Base-by-base conservation (phyloP, 64 coral and sea anemone species). In the Dendrophyllia cribrosa region DNA sequence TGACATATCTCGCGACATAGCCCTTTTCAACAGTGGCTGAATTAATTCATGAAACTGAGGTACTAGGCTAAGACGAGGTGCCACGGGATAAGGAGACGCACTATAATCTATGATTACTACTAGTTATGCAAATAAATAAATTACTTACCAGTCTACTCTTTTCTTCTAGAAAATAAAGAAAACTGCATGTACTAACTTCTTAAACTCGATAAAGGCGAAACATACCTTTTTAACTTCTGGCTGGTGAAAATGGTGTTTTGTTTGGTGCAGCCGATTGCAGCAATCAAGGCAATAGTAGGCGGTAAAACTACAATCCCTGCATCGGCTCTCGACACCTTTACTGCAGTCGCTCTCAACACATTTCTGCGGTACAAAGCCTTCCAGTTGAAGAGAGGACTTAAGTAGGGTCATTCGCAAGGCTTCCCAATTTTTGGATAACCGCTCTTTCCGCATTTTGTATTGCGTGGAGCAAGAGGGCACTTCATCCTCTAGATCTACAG, bases 261-360 rank as follows among this genome's bases (percentile, higher is more conserved):
- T 12, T 13, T 65, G 58, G 34, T 84, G 80, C 60, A 61, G 17
- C 15, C 20, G 51, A 65, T 84, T 84, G 26, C 80, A 84, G 59
- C 80, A 84, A 45, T 84, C 80, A 58, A 84, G 63, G 60, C 80
- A 84, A 59, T 65, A 84, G 63, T 66, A 84, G 0, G 80, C 80
- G 2, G 56, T 63, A 55, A 77, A 77, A 12, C 51, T 77, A 7
- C 74, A 84, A 84, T 84, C 22, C 34, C 60, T 58, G 63, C 80
- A 84, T 21, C 80, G 80, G 24, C 56, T 61, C 34, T 84, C 80
- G 25, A 84, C 80, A 21, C 5, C 10, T 25, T 66, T 84, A 84
- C 56, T 66, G 25, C 80, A 84, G 43, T 84, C 17, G 24, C 47
- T 34, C 34, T 34, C 34, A 34, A 34, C 34, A 34, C 34, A 34